phyloP scores from a whole-genome alignment of 2,888 invertebrate genomes.

The Stenurella melanura region DNA sequence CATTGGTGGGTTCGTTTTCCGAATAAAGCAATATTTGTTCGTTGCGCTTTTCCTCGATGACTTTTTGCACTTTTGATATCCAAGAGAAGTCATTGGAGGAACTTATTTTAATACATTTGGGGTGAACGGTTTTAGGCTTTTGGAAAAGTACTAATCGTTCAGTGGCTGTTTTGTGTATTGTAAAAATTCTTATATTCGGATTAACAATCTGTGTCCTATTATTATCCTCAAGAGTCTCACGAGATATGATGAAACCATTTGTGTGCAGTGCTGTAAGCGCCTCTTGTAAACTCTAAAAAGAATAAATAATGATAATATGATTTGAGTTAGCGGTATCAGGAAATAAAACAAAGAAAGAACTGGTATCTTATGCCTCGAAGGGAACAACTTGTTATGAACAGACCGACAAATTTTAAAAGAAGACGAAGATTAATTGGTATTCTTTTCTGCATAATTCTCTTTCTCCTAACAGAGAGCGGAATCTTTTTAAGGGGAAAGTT shows the following conservation, averaged over 20 bases:
- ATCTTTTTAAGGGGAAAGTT: too few species aligned
- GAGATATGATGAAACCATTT: slow-evolving; percentile 78
- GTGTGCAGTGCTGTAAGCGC: slow-evolving; percentile 68
- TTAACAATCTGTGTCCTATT: neutral
- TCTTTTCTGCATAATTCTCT: too few species aligned
- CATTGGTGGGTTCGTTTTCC: slow-evolving; percentile 82
- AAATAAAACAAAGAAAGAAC: too few species aligned
- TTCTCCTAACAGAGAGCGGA: too few species aligned
- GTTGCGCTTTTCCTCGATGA: slow-evolving; percentile 72
- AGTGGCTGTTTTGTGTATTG: slow-evolving; percentile 73
- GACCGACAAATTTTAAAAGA: too few species aligned
- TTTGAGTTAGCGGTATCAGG: too few species aligned
- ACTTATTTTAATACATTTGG: slow-evolving; percentile 72
- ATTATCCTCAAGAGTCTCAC: slow-evolving; percentile 76
- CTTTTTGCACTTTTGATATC: slow-evolving; percentile 74
- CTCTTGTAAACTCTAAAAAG: slow-evolving; percentile 52
- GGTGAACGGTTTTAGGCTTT: slow-evolving; percentile 56
- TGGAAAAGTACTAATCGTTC: slow-evolving; percentile 77
- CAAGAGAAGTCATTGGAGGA: slow-evolving; percentile 66
- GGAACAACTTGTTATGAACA: too few species aligned
- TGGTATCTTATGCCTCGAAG: too few species aligned
- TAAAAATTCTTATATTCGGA: slow-evolving; percentile 66
- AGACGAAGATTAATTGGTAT: too few species aligned
- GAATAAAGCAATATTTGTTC: slow-evolving; percentile 77
- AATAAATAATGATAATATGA: too few species aligned